Base-by-base conservation (phyloP, 1,140 invertebrate genomes). In the Phymorhynchus buccinoides region DNA sequence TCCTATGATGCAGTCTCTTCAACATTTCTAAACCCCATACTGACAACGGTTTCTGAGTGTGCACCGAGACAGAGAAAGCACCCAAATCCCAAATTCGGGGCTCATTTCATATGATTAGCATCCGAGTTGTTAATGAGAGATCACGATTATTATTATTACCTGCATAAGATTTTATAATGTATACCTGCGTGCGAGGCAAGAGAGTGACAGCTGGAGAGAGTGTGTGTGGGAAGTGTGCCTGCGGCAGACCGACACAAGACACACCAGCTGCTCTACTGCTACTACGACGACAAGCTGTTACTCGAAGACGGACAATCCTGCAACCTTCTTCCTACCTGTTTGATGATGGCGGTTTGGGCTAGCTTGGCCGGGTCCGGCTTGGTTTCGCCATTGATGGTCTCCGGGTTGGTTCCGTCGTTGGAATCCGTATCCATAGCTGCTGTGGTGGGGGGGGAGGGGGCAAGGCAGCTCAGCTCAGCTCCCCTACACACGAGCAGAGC, bases 301-400 rank as follows among this genome's bases (percentile, higher is more conserved):
- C n/a, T 16, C 1, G 56, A 27, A 22, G 14, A 83, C 30, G 68
- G 73, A 9, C 48, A 83, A 79, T 27, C 3, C 4, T 44, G 62
- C 32, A 6, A 56, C 22, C 35, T 85, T 89, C 85, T 87, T 85
- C 89, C 85, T 87, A 93, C 92, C 90, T 93, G 92, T 88, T 93
- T 93, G 73, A 93, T 93, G 84, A 93, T 93, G 86, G 92, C 92
- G 3, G 90, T 88, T 84, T 93, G 92, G 42, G 92, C 92, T 22
- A 93, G 90, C 85, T 93, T 93, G 14, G 90, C 89, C 2, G 90
- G 88, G 83, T 93, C 92, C 18, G 91, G 90, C 86, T 92, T 93
- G 18, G 90, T 91, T 79, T 92, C 91, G 14, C 92, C 92, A 82
- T 92, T 92, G 37, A 92, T 89, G 56, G 87, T 87, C 80, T 92